Evolutionary conservation across 2,888 invertebrate genomes (phyloP).

Genomic region (Pseudococcus viburni): DNA sequence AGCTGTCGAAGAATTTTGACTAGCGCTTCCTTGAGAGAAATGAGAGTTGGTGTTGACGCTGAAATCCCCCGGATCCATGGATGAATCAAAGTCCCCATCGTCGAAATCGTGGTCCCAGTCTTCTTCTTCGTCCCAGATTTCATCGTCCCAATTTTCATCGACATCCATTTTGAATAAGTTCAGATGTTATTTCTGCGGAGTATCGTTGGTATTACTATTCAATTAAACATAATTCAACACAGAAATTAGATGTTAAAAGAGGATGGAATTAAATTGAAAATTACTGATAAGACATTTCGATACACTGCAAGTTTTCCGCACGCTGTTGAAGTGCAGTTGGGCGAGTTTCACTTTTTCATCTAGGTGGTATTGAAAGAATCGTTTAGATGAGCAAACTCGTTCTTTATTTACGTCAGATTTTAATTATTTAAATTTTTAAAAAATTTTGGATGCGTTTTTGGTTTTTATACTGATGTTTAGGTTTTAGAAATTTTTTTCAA

Average conservation of each 20-base stretch:
- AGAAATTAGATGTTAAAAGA: neutral
- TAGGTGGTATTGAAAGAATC: neutral
- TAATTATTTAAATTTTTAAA: neutral
- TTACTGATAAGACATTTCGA: neutral
- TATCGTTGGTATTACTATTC: neutral
- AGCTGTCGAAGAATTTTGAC: neutral
- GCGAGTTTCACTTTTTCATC: neutral
- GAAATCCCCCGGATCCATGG: neutral
- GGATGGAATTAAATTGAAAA: neutral
- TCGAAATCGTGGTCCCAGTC: constrained; percentile 8
- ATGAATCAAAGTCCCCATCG: constrained; percentile 12
- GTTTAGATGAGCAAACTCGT: neutral
- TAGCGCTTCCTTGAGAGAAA: neutral
- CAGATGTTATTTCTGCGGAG: neutral
- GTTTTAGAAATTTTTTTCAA: no score
- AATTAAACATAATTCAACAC: neutral
- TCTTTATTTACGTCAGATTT: neutral
- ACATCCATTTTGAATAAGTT: neutral
- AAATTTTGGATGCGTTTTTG: neutral
- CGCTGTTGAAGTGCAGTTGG: neutral
- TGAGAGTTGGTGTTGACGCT: neutral
- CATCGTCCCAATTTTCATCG: neutral
- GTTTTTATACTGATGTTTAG: neutral
- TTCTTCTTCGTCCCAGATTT: constrained; percentile 35
- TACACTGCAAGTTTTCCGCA: neutral